phyloP scores from a whole-genome alignment of 2,113 vertebrate genomes.

The Ovis aries region DNA sequence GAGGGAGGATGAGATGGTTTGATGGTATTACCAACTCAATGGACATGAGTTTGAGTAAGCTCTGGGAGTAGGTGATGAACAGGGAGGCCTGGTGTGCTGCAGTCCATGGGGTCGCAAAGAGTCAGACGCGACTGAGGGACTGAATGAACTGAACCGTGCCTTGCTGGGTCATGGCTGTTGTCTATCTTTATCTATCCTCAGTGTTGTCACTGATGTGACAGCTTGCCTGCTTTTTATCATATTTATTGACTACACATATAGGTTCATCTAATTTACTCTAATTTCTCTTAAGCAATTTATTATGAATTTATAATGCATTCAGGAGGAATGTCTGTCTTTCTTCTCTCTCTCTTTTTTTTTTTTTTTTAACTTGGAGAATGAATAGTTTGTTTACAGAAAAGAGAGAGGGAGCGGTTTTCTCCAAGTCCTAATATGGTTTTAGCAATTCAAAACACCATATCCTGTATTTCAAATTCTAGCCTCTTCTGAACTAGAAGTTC shows the following conservation, averaged over 20 bases:
- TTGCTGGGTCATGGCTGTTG: not conserved
- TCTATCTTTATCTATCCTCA: not conserved
- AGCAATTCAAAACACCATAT: not conserved
- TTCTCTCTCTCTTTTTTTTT: not conserved
- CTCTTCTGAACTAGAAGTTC: not conserved
- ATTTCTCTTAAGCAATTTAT: not conserved
- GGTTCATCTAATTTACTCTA: not conserved
- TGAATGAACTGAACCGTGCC: not conserved
- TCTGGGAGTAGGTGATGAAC: not conserved
- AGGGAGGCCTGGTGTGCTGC: not conserved
- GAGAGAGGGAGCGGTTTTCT: not conserved
- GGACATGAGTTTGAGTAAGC: not conserved
- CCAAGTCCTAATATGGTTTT: not conserved
- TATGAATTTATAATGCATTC: not conserved
- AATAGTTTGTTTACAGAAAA: not conserved
- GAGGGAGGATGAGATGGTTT: not conserved
- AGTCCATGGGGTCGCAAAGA: not conserved
- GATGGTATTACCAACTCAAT: rapidly evolving
- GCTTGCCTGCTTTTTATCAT: not conserved
- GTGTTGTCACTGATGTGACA: not conserved
- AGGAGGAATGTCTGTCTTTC: not conserved
- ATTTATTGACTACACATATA: not conserved
- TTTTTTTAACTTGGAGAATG: not conserved
- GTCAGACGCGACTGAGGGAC: rapidly evolving
- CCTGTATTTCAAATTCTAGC: not conserved